Conservation (phyloP, 1,140 invertebrate species). For the Psilanteris sp. region DNA sequence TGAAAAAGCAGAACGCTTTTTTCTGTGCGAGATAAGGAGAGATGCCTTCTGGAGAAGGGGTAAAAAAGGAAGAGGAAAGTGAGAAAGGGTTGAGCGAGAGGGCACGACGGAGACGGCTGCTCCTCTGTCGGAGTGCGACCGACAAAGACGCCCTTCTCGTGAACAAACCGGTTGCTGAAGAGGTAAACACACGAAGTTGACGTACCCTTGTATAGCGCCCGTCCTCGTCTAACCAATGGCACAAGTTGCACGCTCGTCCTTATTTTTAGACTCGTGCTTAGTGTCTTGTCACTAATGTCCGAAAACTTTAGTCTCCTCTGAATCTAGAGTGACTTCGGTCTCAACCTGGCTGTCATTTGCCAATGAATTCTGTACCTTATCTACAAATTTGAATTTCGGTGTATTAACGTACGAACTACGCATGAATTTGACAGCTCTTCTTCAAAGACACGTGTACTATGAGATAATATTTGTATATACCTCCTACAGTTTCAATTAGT, state of each 20-base stretch:
- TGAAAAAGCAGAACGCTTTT: constrained; percentile 49
- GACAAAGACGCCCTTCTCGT: constrained; percentile 19
- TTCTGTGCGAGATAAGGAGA: constrained; percentile 9
- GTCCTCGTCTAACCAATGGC: constrained; percentile 41
- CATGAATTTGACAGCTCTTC: constrained; percentile 38
- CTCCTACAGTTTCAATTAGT: constrained; percentile 15
- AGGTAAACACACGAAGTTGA: constrained; percentile 78
- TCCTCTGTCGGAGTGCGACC: neutral
- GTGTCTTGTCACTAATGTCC: constrained; percentile 50
- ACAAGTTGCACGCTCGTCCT: constrained; percentile 14
- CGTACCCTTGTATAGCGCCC: constrained; percentile 65
- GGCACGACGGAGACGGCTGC: constrained; percentile 51
- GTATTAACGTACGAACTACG: constrained; percentile 43
- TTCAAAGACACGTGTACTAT: constrained; percentile 31
- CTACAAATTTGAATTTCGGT: constrained; percentile 62
- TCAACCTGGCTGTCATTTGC: constrained; percentile 9
- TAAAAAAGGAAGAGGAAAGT: constrained; percentile 50
- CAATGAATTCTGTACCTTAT: constrained; percentile 39
- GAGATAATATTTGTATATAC: constrained; percentile 45
- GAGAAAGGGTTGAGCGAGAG: constrained; percentile 59
- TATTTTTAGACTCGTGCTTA: constrained; percentile 50
- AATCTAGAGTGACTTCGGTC: constrained; percentile 46
- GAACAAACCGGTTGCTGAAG: constrained; percentile 75
- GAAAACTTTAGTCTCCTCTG: constrained; percentile 11
- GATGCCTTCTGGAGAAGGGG: neutral